Base-by-base conservation (phyloP, 2,888 invertebrate genomes). In the Tipula lateralis region DNA sequence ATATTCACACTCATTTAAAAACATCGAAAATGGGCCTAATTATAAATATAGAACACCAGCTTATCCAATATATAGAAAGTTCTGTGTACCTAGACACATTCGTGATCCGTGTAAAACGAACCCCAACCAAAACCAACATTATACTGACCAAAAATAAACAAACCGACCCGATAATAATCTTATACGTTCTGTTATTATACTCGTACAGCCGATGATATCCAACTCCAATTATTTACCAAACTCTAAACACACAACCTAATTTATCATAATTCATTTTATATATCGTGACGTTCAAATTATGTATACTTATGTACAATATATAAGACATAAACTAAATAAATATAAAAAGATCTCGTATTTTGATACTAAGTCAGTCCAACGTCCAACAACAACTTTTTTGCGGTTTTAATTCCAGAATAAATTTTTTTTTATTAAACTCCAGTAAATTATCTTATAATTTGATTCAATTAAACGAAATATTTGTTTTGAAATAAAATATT, bases 181-280 rank as follows among this genome's bases (percentile, higher is more conserved):
- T 24, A 24, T 12, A 66, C 24, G 16, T 66, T 66, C 24, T 66
- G 66, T 9, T 24, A 24, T 66, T 16, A 24, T 66, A 66, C 9
- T 39, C 1, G 7, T 12, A 66, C 24, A 66, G 66, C 6, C 66
- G 66, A 66, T 66, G 66, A 66, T 24, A 66, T 66, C 66, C 66
- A 24, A 66, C 66, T 24, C 66, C 24, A 66, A 24, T 19, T n/a
- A n/a, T n/a, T 66, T 66, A 66, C 24, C 6, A 24, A 66, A 9
- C 24, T 66, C 24, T 66, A 24, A 24, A 66, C 24, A 66, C 66
- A 66, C 66, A 66, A 66, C 66, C 66, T 24, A 66, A 66, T 66
- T 66, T 66, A 66, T 66, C 66, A 66, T 66, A 66, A 66, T 66
- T 66, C 66, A 66, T 66, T 66, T 66, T 66, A 24, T 66, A 24